These are phyloP conservation scores for Cichlasoma orientale DNA, from an alignment of 2,797 vertebrate species.

Conservation along the genomic window DNA sequence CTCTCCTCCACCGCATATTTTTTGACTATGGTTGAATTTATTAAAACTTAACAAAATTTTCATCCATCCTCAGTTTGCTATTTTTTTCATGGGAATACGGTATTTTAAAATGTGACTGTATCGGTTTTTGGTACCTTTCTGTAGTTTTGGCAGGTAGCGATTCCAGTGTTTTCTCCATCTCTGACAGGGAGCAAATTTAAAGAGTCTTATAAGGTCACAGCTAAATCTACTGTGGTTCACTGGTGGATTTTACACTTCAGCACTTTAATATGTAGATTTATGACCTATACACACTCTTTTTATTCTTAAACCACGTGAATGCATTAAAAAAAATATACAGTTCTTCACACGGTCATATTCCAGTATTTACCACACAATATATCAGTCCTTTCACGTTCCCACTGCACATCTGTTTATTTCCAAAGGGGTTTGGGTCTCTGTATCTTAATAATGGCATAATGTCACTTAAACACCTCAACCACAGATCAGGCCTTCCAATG, in stretches of 20 bases:
- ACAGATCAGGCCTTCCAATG: slow-evolving; percentile 23
- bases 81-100: slow-evolving; percentile 7
- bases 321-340: slow-evolving; percentile 3
- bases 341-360: background rate
- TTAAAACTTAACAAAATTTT: background rate
- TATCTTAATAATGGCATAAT: background rate
- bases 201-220: slow-evolving; percentile 27
- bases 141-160: background rate
- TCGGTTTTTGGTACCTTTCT: slow-evolving; percentile 14
- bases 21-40: rapidly evolving
- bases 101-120: slow-evolving; percentile 19
- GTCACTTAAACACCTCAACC: background rate
- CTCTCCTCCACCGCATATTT: background rate
- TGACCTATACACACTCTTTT: slow-evolving; percentile 16
- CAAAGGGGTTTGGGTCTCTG: background rate
- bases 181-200: slow-evolving; percentile 20
- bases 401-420: background rate
- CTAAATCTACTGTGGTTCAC: slow-evolving; percentile 35
- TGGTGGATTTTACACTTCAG: slow-evolving; percentile 50
- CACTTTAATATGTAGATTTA: slow-evolving; percentile 64
- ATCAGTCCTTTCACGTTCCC: background rate
- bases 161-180: slow-evolving; percentile 11
- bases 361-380: background rate
- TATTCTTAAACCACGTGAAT: slow-evolving; percentile 22
- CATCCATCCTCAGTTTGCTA: background rate